phyloP scores from a whole-genome alignment of 2,888 invertebrate genomes.

The Eremobia ochroleuca region DNA sequence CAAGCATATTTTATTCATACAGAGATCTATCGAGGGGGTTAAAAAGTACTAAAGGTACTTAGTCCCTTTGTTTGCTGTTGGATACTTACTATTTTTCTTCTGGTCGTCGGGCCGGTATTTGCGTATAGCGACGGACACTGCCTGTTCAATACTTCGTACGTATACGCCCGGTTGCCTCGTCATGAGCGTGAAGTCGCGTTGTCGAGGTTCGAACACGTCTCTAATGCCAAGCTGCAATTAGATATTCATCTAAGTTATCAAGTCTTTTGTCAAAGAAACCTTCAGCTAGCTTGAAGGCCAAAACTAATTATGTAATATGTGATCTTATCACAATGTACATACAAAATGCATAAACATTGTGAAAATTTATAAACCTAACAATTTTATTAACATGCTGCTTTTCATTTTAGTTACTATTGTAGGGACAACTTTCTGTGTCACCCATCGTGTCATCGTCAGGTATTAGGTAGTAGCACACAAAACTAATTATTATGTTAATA shows the following conservation, averaged over 20 bases:
- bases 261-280: constrained; percentile 51
- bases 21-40: not conserved
- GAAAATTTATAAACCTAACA: not conserved
- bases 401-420: constrained; percentile 1
- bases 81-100: constrained; percentile 88
- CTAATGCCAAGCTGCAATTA: constrained; percentile 93
- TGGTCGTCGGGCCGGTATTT: constrained; percentile 93
- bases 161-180: constrained; percentile 94
- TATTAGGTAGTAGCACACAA: constrained; percentile 28
- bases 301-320: constrained; percentile 3
- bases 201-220: constrained; percentile 95
- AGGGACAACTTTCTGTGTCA: constrained; percentile 12
- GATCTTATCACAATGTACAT: constrained; percentile 41
- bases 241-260: constrained; percentile 31
- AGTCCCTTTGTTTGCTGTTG: constrained; percentile 26
- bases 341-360: constrained; percentile 14
- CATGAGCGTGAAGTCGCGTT: constrained; percentile 95
- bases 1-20: constrained; percentile 22
- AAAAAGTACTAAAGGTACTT: not conserved
- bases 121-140: constrained; percentile 95
- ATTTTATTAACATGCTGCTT: constrained; percentile 5
- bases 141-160: constrained; percentile 96
- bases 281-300: constrained; percentile 41
- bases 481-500: constrained; percentile 66
- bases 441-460: constrained; percentile 13